A percentile compares a stretch with the other conserved stretches of the same genome.
These are phyloP conservation scores for Polypterus senegalus DNA, from an alignment of 2,113 vertebrate genomes.

Conservation along the genomic window DNA sequence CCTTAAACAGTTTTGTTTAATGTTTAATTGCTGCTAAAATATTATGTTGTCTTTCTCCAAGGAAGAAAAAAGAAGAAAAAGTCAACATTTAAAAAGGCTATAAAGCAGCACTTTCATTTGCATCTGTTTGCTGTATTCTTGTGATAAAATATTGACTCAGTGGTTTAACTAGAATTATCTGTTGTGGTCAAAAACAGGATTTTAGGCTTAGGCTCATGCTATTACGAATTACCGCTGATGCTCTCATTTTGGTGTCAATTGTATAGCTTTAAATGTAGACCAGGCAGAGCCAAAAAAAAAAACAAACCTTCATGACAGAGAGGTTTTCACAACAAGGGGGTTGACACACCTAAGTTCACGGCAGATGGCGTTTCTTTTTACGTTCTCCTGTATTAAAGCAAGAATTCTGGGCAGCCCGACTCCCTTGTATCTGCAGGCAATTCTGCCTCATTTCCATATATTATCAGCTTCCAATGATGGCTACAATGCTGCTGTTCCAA, in stretches of 20 bases:
- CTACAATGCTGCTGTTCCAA: neutral
- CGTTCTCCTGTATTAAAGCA: slow-evolving; percentile 11
- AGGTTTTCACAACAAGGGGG: too few relatives aligned
- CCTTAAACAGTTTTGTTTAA: neutral
- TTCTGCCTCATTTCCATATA: slow-evolving; percentile 13
- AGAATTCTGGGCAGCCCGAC: slow-evolving; percentile 9
- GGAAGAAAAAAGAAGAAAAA: slow-evolving; percentile 34
- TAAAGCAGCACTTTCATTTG: slow-evolving; percentile 40
- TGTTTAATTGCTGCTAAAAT: neutral
- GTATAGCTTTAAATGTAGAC: neutral
- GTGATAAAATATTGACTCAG: slow-evolving; percentile 51
- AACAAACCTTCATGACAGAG: neutral
- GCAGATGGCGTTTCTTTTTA: slow-evolving; percentile 12
- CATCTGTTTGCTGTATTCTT: slow-evolving; percentile 41
- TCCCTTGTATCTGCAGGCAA: slow-evolving; percentile 12
- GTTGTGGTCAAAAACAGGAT: slow-evolving; percentile 42
- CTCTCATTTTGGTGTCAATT: slow-evolving; percentile 1
- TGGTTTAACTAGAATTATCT: slow-evolving; percentile 45
- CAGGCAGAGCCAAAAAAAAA: neutral
- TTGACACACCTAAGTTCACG: slow-evolving; percentile 5
- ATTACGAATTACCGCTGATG: slow-evolving; percentile 32
- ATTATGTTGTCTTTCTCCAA: neutral
- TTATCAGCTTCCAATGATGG: slow-evolving; percentile 1
- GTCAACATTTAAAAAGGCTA: slow-evolving; percentile 49
- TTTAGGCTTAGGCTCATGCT: slow-evolving; percentile 29